These are phyloP conservation scores for Drosophila greeni DNA, from an alignment of 2,888 invertebrate genomes.

Conservation along the genomic window DNA sequence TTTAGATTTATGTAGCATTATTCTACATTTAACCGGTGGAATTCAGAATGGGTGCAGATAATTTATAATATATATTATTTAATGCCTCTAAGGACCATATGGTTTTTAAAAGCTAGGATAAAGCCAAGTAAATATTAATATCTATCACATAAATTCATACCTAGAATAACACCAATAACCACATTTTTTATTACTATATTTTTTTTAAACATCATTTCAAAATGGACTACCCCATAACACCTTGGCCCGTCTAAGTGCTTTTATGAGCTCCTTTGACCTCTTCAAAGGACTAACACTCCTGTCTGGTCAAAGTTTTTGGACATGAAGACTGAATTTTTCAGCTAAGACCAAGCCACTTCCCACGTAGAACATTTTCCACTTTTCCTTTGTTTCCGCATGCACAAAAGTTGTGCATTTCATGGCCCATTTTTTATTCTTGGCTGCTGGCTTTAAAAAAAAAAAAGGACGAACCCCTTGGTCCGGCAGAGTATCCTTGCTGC, in stretches of 20 bases:
- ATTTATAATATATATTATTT: not conserved
- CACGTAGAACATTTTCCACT: conserved; percentile 6
- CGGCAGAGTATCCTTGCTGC: conserved; percentile 6
- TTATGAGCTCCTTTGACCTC: conserved; percentile 1
- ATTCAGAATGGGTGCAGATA: not conserved
- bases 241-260: not conserved
- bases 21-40: conserved; percentile 2
- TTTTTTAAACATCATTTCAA: not conserved
- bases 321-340: conserved; percentile 6
- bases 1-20: conserved; percentile 24
- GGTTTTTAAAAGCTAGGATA: too few relatives aligned
- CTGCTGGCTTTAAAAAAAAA: conserved; percentile 37
- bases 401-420: conserved; percentile 28
- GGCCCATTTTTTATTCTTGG: conserved; percentile 23
- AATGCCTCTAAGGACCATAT: too few relatives aligned
- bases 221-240: too few relatives aligned
- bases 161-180: not conserved
- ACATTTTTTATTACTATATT: not conserved
- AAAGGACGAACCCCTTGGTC: conserved; percentile 7
- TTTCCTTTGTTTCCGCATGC: conserved; percentile 17
- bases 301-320: conserved; percentile 4
- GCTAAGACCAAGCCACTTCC: conserved; percentile 5
- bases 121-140: too few relatives aligned
- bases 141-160: too few relatives aligned
- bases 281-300: conserved; percentile 1